phyloP scores from a whole-genome alignment of 2,888 invertebrate genomes.

The Ormia ochracea region DNA sequence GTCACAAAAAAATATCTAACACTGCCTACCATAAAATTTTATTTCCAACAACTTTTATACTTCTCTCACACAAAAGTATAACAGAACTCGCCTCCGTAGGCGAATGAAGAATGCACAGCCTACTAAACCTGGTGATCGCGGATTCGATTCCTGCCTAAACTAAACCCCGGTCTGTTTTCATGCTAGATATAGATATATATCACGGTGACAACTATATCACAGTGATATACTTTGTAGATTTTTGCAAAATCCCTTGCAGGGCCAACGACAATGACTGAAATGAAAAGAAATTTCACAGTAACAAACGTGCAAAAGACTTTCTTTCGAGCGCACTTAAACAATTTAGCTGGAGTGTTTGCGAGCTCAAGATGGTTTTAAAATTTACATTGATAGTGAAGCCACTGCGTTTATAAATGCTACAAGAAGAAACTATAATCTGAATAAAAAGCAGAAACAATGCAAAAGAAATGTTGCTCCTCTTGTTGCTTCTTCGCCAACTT shows the following conservation, averaged over 20 bases:
- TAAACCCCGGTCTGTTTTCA: too few relatives aligned
- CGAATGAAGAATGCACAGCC: too few relatives aligned
- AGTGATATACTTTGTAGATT: too few relatives aligned
- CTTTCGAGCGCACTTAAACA: neutral
- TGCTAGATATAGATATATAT: neutral
- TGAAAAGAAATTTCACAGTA: neutral
- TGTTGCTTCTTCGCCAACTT: constrained; percentile 34
- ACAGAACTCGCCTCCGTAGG: too few relatives aligned
- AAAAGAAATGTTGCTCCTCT: constrained; percentile 26
- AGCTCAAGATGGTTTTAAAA: neutral
- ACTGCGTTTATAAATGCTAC: constrained; percentile 20
- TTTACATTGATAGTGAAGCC: neutral
- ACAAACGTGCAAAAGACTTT: neutral
- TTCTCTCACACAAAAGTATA: too few relatives aligned
- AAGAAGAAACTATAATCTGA: constrained; percentile 1
- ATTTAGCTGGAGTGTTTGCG: neutral
- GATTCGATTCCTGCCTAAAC: too few relatives aligned
- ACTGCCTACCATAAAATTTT: too few relatives aligned
- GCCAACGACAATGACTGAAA: too few relatives aligned
- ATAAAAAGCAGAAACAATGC: constrained; percentile 8
- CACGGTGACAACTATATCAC: neutral
- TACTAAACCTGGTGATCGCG: too few relatives aligned
- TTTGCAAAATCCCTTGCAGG: too few relatives aligned
- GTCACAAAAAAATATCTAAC: too few relatives aligned
- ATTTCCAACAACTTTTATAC: too few relatives aligned